These are phyloP conservation scores for Echinometra lucunter DNA, from an alignment of 53 echinoderm and acorn worm species.

Conservation along the genomic window DNA sequence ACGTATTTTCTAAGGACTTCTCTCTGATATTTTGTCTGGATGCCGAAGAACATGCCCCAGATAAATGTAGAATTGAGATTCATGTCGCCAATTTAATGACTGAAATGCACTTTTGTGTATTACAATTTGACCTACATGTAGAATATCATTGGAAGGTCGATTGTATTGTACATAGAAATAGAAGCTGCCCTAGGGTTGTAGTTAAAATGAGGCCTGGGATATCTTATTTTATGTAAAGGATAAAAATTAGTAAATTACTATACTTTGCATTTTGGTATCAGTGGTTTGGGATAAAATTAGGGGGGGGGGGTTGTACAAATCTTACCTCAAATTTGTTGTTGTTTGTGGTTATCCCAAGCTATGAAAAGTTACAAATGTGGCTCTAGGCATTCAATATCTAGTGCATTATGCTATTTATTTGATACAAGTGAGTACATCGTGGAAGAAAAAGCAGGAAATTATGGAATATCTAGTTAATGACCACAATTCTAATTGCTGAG, in stretches of 20 bases:
- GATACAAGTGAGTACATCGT: neutral
- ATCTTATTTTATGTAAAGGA: constrained; percentile 15
- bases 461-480: neutral
- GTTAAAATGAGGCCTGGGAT: neutral
- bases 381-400: neutral
- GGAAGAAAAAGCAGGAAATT: neutral
- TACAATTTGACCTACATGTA: neutral
- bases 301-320: neutral
- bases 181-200: neutral
- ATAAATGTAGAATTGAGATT: neutral
- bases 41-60: neutral
- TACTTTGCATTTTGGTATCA: neutral
- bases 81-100: constrained; percentile 14
- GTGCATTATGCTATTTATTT: neutral
- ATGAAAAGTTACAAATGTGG: neutral
- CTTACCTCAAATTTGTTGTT: constrained; percentile 7
- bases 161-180: neutral
- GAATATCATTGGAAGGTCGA: neutral
- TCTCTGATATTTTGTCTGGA: neutral
- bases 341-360: neutral
- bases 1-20: neutral
- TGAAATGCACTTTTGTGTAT: neutral
- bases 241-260: neutral
- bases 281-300: neutral
- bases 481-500: neutral